Percentiles rank a stretch among this genome's conserved stretches.
Evolutionary conservation across 2,888 invertebrate genomes (phyloP).

Genomic region (Plutella xylostella): DNA sequence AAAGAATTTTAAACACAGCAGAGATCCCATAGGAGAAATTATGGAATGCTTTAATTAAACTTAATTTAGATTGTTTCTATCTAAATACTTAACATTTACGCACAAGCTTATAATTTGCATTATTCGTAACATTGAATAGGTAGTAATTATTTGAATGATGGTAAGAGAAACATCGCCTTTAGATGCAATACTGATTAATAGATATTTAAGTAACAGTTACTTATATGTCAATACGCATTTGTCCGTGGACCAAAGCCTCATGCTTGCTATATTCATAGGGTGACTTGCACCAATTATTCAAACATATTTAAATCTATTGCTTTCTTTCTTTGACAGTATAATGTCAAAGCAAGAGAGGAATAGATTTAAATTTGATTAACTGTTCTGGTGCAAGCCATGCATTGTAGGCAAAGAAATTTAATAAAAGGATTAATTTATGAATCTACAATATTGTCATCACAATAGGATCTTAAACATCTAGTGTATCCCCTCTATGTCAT

Average conservation of each 20-base stretch:
- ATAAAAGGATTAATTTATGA: conserved; percentile 17
- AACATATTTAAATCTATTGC: too few species aligned
- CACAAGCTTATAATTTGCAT: conserved; percentile 23
- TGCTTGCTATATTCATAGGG: too few species aligned
- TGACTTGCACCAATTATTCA: too few species aligned
- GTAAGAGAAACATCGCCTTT: conserved; percentile 3
- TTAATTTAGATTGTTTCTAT: conserved; percentile 61
- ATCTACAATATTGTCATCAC: conserved; percentile 46
- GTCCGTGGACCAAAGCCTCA: too few species aligned
- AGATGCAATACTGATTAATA: conserved; percentile 3
- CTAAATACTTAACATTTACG: conserved; percentile 38
- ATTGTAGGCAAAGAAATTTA: too few species aligned
- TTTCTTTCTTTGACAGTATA: too few species aligned
- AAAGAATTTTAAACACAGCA: conserved; percentile 62
- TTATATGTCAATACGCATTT: not conserved
- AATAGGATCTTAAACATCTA: conserved; percentile 23
- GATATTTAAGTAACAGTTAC: not conserved
- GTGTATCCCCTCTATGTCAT: conserved; percentile 14
- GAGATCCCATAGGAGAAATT: conserved; percentile 64
- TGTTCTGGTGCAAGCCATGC: too few species aligned
- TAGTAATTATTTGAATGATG: conserved; percentile 14
- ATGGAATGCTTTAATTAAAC: conserved; percentile 58
- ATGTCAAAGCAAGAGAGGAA: too few species aligned
- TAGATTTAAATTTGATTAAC: too few species aligned
- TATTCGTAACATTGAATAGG: conserved; percentile 29